Base-by-base conservation (phyloP, 2,797 vertebrate species). In the Silurus aristotelis region DNA sequence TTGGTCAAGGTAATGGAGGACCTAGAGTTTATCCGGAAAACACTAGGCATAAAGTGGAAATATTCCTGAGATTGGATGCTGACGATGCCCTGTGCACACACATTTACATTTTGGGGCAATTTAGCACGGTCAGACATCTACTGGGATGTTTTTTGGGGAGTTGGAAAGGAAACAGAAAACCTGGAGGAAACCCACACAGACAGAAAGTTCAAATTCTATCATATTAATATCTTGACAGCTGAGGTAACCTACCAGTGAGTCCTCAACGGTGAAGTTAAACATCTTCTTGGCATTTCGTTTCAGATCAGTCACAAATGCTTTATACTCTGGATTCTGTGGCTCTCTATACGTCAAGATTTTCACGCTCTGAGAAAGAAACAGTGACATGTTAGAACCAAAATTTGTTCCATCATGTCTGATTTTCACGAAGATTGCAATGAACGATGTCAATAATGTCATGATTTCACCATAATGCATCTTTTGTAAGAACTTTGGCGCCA, bases 321-420 rank as follows among this genome's bases (percentile, higher is more conserved):
- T 77, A 85, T 98, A 99, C 90, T 97, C 96, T 0, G 92, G 91
- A 75, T 97, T 98, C 68, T 96, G 94, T 0, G 97, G 98, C 80
- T 98, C 97, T 64, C 92, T 92, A 90, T 98, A 98, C 0, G 97
- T 98, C 91, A 99, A 94, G 92, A 99, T 97, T 94, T 98, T 97
- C 91, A 96, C 97, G 0, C 94, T 96, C 98, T 99, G 90, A 75
- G 77, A 87, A 3, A 73, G 87, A 84, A 88, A 83, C 12, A 38
- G 17, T 38, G 43, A 72, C 27, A 63, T 56, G 27, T 67, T 14
- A 43, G 15, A 68, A 10, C 1, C 8, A 15, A 67, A 77, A 12
- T 48, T 3, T 78, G 43, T 84, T 64, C 19, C 0, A 12, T 56
- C 27, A 78, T n/a, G 27, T 58, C 31, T 55, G 15, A 38, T 60